Evolutionary conservation across 2,888 invertebrate genomes (phyloP), one percentile per base, ranked within the genome.

Genomic region (Platynereis dumerilii): DNA sequence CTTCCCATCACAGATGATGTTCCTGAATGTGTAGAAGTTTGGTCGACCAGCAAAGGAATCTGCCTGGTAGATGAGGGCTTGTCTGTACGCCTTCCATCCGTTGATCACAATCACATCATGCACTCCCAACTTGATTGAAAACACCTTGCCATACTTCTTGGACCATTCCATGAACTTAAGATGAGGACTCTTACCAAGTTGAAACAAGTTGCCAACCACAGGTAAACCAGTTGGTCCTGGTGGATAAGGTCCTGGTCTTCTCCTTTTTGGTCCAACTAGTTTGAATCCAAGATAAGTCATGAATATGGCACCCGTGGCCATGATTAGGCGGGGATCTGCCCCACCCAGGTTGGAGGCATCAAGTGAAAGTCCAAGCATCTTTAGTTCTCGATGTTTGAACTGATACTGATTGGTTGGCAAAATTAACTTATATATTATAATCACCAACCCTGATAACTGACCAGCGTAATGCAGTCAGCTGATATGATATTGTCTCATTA

Each of bases 121-220:
- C 20, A n/a, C n/a, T 48, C 48, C 48, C 7, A 48, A n/a, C 22
- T 48, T 48, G 48, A 48, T 48, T 20, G 48, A 48, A 48, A 20
- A 48, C n/a, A 48, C 48, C n/a, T 48, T 48, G 48, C 48, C 48
- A n/a, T 48, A 48, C n/a, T 48, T 22, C n/a, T 48, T 48, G 17
- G 48, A 48, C 48, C 48, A 48, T 22, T 48, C 48, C 48, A n/a
- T 48, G 20, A 48, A 22, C 7, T 5, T 48, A 3, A 48, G 22
- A 48, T 48, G 48, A n/a, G 48, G n/a, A 22, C 7, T 20, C n/a
- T 48, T 22, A 12, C 48, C 48, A 48, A 48, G 48, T n/a, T 48
- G 48, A n/a, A 48, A 48, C 48, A 48, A n/a, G n/a, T 48, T 48
- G 7, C 48, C 48, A 5, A 48, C 48, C n/a, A 48, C 22, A n/a